Percentiles rank a stretch among this genome's conserved stretches.
Evolutionary conservation across 2,888 invertebrate genomes (phyloP).

Genomic region (Pristionchus fissidentatus): DNA sequence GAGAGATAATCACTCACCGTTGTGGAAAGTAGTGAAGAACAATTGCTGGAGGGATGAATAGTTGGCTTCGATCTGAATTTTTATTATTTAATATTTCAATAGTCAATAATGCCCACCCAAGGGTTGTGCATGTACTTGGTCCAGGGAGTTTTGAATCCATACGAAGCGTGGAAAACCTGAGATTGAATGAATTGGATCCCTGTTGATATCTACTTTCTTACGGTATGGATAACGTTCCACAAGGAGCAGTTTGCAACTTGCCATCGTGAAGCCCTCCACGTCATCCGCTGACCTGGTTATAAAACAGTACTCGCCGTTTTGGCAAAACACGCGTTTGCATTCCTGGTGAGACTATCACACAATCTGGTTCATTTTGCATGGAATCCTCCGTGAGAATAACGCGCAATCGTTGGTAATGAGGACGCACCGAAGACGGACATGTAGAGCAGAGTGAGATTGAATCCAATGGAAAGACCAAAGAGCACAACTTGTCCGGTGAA

Average conservation of each 20-base stretch:
- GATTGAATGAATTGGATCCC: too few relatives aligned
- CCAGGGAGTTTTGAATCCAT: neutral
- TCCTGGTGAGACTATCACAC: neutral
- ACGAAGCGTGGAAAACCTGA: constrained; percentile 22
- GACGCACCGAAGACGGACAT: constrained; percentile 9
- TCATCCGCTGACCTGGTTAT: constrained; percentile 21
- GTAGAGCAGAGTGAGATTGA: neutral
- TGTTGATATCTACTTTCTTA: neutral
- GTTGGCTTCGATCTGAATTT: neutral
- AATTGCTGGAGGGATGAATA: neutral
- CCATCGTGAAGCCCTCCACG: constrained; percentile 8
- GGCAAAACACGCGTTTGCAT: too few relatives aligned
- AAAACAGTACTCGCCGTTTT: too few relatives aligned
- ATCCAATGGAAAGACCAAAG: neutral
- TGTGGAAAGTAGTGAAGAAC: constrained; percentile 19
- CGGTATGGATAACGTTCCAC: neutral
- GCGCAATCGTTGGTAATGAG: too few relatives aligned
- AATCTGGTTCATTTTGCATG: neutral
- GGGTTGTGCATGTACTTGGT: neutral
- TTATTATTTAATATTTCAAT: neutral
- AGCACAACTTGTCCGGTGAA: neutral
- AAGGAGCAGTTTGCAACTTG: constrained; percentile 14
- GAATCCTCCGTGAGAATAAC: neutral
- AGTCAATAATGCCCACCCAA: neutral
- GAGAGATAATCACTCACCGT: too few relatives aligned